Percentiles rank a stretch among this genome's conserved stretches.
These are phyloP conservation scores for Ennomos erosarius DNA, from an alignment of 2,888 invertebrate species.

Conservation along the genomic window DNA sequence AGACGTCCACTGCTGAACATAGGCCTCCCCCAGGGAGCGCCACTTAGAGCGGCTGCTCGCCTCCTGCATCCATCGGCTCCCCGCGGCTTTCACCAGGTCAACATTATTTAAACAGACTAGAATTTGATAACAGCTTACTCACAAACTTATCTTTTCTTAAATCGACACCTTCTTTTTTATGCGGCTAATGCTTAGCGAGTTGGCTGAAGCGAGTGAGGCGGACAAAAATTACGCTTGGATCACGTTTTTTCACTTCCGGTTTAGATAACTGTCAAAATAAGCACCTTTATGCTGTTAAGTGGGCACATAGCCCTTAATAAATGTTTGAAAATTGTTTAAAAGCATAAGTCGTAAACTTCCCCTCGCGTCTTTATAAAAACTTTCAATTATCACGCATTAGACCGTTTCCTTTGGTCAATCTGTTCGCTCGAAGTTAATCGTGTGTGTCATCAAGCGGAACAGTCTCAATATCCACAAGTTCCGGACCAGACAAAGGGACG, in stretches of 20 bases:
- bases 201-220: constrained; percentile 58
- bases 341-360: constrained; percentile 44
- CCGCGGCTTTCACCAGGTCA: no score
- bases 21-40: no score
- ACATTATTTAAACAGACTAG: constrained; percentile 66
- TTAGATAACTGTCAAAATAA: constrained; percentile 76
- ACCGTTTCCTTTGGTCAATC: constrained; percentile 67
- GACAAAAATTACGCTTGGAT: constrained; percentile 73
- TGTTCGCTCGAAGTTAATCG: constrained; percentile 67
- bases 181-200: constrained; percentile 67
- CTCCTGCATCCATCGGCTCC: no score
- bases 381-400: constrained; percentile 77
- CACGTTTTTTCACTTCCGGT: constrained; percentile 76
- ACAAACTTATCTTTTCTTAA: constrained; percentile 72
- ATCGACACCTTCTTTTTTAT: constrained; percentile 79
- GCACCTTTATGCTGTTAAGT: constrained; percentile 77
- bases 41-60: no score
- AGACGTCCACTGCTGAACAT: no score
- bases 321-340: constrained; percentile 59
- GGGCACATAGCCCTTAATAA: constrained; percentile 69
- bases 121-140: constrained; percentile 71
- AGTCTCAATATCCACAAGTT: constrained; percentile 68
- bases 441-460: constrained; percentile 61
- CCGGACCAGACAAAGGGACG: constrained; percentile 70
- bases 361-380: constrained; percentile 52